These are phyloP conservation scores for Hemiscyllium ocellatum DNA, from an alignment of 2,113 vertebrate species.

Conservation along the genomic window DNA sequence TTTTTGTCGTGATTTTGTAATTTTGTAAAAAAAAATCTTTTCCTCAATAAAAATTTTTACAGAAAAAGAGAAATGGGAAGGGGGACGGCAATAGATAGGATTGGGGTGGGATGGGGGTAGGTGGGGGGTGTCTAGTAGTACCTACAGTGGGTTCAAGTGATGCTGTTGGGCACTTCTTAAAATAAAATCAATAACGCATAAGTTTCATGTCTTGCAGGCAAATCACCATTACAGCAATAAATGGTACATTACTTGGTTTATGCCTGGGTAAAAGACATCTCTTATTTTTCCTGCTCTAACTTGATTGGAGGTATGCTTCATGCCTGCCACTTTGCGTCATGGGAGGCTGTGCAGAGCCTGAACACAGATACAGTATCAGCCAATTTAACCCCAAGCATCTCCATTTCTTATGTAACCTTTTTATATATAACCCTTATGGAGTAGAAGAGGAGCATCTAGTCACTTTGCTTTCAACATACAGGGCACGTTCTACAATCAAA, in stretches of 20 bases:
- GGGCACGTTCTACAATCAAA: background rate
- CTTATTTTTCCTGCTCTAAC: background rate
- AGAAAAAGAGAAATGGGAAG: too few species aligned
- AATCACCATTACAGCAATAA: background rate
- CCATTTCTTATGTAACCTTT: background rate
- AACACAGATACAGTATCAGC: background rate
- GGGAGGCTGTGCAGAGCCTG: too few species aligned
- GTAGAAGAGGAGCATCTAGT: background rate
- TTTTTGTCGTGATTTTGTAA: too few species aligned
- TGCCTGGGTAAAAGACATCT: background rate
- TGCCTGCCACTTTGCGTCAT: too few species aligned
- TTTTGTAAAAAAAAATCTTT: too few species aligned
- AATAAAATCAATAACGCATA: too few species aligned
- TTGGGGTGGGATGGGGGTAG: too few species aligned
- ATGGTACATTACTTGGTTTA: background rate
- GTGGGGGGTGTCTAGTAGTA: background rate
- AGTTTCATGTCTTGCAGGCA: too few species aligned
- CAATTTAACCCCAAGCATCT: background rate
- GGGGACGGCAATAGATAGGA: too few species aligned
- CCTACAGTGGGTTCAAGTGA: background rate
- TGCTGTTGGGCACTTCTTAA: background rate
- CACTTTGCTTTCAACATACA: background rate
- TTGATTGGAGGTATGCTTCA: background rate
- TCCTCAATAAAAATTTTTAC: too few species aligned
- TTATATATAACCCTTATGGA: background rate